Evolutionary conservation across 2,888 invertebrate genomes (phyloP), one percentile per base, ranked within the genome.

Genomic region (Thecocarcelia acutangulata): DNA sequence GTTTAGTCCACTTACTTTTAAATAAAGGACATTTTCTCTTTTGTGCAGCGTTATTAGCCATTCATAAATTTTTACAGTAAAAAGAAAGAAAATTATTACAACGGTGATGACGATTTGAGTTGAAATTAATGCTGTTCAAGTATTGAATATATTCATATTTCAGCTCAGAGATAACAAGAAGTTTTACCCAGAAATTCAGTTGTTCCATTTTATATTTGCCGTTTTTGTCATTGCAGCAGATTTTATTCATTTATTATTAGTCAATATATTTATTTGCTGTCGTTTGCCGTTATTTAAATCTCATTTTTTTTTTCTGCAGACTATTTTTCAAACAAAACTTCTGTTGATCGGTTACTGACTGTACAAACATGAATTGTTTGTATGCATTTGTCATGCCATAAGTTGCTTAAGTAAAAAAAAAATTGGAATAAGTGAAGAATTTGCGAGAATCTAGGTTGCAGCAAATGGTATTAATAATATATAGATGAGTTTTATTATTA

Each of bases 211-310:
- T 17, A 11, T 15, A n/a, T 33, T 37, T 48, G n/a, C 13, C 2
- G 33, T 21, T 69, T 48, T 59, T 78, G 78, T 61, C 74, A 78
- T 70, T 74, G 54, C 82, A 61, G 74, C 82, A 78, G 64, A 75
- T 82, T 82, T 75, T 75, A 70, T 82, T 82, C 48, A 78, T 82
- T 76, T 81, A 73, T 77, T 81, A 81, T 63, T 56, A 72, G 69
- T 68, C 76, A 66, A 72, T 61, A 66, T 59, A 54, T 64, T 61
- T 72, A 54, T 70, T 56, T 56, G 66, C 19, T 13, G 40, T 21
- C 37, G 28, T 52, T 40, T 58, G 50, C 33, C 64, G 33, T 72
- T 72, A 37, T 17, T 13, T 28, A 48, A 19, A 42, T 59, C 21
- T 52, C 24, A 17, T 28, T 70, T 42, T 48, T n/a, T 46, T 21